Evolutionary conservation across 2,797 vertebrate species (phyloP), one percentile per base, ranked within the genome.

Genomic region (Melanotaenia nigrans): DNA sequence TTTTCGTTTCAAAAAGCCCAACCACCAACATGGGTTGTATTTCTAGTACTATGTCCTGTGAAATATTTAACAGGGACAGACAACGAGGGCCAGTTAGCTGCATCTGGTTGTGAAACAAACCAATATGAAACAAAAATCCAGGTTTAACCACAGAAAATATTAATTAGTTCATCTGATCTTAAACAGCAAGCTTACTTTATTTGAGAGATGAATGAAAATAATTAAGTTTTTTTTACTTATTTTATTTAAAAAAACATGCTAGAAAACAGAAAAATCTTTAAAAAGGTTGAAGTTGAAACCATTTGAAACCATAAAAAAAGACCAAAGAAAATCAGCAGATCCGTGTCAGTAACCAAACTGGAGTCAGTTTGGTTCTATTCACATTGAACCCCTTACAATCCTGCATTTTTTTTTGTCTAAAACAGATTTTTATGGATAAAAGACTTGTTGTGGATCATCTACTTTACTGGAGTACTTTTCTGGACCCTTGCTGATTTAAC

Each of bases 41-140:
- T 89, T 89, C 84, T 82, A 83, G 85, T 68, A 71, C 82, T 60
- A 64, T n/a, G 72, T 82, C 75, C 45, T 64, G 79, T 87, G 74
- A 91, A 86, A 89, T 90, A 85, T 89, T 88, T 81, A 71, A 75
- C 79, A 57, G 73, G 56, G 42, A 60, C 9, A 7, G 68, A 35
- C 18, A 53, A 32, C 4, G 8, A 54, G 47, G 73, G 67, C 65
- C 47, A 65, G 55, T 10, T 7, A 70, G 54, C 49, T 56, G 68
- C 59, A 66, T 80, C 77, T 61, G 69, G 69, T 16, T 0, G 0
- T 20, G 59, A 0, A 12, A 14, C 42, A 63, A 53, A 42, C 24
- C 42, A 58, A 69, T 18, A 1, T 14, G 12, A 4, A 55, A 30
- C 18, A 16, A 8, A 30, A 30, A 55, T 30, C 54, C 16, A 22